Base-by-base conservation (phyloP, 35 echinoderm and acorn worm species). In the Ophiothrix spiculata region DNA sequence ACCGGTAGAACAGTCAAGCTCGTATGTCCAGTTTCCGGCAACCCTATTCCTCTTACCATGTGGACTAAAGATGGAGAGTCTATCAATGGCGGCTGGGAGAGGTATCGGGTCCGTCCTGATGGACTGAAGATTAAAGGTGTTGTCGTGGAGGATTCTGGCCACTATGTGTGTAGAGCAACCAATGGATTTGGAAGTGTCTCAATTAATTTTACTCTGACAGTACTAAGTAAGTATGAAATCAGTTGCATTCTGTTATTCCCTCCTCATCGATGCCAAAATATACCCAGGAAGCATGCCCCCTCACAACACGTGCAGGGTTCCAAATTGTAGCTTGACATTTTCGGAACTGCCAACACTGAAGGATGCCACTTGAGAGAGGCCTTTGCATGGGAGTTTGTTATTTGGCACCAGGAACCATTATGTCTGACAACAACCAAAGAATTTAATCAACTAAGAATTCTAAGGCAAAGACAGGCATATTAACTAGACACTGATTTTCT, bases 171-270 rank as follows among this genome's bases (percentile, higher is more conserved):
- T 79, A 38, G 87, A 83, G 95, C 87, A 31, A 93, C 91, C 0
- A 97, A 97, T 75, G 95, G 95, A 31, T 97, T 97, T 77, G 94
- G 95, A 8, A 97, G 86, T 63, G 95, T 93, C 74, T 88, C 74
- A n/a, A 77, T 97, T 1, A 91, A 93, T 40, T 93, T 85, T 54
- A 93, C 91, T 17, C 78, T 97, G 29, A 97, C 87, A 54, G 91
- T 97, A n/a, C 46, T 83, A 35, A 91, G 95, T 97, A 79, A 82
- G 91, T 93, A 31, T 63, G 14, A 28, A 63, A 28, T 14, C n/a
- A 28, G 56, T 15, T 15, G n/a, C 14, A 31, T 75, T 75, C 73
- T 31, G 19, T n/a, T 74, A 74, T 28, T 28, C 33, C 11, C 6
- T 74, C 14, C 33, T 19, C 56, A 64, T 64, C 56, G 19, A 64